These are phyloP conservation scores for Echinometra lucunter DNA, from an alignment of 53 echinoderm and acorn worm species.

Conservation along the genomic window DNA sequence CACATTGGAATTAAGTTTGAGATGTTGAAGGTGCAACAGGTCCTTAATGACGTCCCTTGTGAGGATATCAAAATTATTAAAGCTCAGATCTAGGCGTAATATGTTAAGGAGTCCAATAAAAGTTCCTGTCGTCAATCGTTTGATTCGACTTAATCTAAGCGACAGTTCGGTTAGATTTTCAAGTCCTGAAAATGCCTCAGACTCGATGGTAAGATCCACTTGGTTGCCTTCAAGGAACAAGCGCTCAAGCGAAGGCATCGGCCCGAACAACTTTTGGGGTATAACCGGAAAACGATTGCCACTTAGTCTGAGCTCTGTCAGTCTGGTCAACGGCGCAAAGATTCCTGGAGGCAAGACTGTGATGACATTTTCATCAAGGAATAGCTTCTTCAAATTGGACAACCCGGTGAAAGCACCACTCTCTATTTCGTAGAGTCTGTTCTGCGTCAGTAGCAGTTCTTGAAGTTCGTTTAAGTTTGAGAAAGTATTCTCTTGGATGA, in stretches of 20 bases:
- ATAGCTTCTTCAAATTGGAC: slow-evolving; percentile 20
- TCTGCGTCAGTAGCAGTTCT: neutral
- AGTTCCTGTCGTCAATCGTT: neutral
- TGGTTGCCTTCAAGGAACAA: neutral
- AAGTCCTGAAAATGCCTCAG: neutral
- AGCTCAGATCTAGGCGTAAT: neutral
- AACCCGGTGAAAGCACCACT: slow-evolving; percentile 35
- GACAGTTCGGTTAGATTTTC: neutral
- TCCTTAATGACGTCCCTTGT: neutral
- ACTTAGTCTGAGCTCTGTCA: neutral
- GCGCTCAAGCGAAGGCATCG: slow-evolving; percentile 12
- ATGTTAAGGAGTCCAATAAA: slow-evolving; percentile 16
- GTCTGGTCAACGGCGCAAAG: neutral
- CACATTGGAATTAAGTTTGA: neutral
- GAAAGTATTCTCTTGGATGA: slow-evolving; percentile 33
- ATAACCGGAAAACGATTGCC: slow-evolving; percentile 46
- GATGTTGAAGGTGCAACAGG: neutral
- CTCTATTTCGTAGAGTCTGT: neutral
- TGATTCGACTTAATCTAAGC: slow-evolving; percentile 25
- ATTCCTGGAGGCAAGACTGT: neutral
- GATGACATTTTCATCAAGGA: neutral
- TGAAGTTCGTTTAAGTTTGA: neutral
- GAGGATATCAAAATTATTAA: neutral
- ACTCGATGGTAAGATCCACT: neutral
- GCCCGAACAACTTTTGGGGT: neutral